These are phyloP conservation scores for Crotalus horridus DNA, from an alignment of 2,113 vertebrate species.

Conservation along the genomic window DNA sequence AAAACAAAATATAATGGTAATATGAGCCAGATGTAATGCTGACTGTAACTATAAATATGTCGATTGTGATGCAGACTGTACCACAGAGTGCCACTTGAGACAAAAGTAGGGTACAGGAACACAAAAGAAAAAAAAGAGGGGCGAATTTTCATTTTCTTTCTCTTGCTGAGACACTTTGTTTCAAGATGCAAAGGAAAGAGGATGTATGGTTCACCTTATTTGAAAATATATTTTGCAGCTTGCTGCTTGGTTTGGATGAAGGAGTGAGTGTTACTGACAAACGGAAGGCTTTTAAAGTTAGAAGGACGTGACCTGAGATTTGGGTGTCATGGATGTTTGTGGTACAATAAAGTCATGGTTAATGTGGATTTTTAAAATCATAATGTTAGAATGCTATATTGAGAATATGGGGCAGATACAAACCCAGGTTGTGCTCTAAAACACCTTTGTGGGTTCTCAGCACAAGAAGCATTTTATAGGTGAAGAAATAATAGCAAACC, in stretches of 20 bases:
- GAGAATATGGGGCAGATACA: neutral
- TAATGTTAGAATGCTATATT: neutral
- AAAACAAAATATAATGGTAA: neutral
- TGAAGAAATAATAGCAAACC: neutral
- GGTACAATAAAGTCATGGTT: neutral
- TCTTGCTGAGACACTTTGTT: neutral
- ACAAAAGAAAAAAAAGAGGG: neutral
- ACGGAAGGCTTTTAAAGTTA: neutral
- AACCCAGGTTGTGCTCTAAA: neutral
- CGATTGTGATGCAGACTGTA: neutral
- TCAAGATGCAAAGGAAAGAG: neutral
- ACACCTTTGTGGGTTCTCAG: neutral
- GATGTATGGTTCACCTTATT: neutral
- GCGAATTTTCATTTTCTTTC: neutral
- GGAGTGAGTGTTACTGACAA: neutral
- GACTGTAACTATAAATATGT: neutral
- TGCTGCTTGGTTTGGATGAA: neutral
- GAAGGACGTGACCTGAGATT: neutral
- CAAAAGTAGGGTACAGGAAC: neutral
- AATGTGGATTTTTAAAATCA: neutral
- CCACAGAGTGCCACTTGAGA: neutral
- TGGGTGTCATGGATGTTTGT: neutral
- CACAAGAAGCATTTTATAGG: neutral
- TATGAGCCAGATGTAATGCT: neutral
- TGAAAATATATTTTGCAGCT: neutral